phyloP scores from a whole-genome alignment of 1,140 invertebrate genomes.

The Phocides pigmalion region DNA sequence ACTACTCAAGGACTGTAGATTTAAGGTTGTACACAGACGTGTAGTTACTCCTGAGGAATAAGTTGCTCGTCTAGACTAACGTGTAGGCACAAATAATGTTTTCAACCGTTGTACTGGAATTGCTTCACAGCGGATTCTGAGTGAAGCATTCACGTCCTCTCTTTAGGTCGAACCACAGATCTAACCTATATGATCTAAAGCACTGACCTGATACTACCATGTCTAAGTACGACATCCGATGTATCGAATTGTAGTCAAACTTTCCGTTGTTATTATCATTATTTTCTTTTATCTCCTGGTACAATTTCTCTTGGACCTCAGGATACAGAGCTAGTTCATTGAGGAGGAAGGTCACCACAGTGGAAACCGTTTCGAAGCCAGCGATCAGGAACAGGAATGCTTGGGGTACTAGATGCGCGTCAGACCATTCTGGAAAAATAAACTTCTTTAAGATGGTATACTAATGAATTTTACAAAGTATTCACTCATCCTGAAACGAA shows the following conservation, averaged over 20 bases:
- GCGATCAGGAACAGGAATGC: conserved; percentile 76
- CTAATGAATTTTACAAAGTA: no score
- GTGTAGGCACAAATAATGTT: no score
- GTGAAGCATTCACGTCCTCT: no score
- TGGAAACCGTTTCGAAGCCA: conserved; percentile 87
- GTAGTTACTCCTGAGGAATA: no score
- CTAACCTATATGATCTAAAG: background rate
- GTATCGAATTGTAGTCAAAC: conserved; percentile 55
- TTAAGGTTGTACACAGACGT: no score
- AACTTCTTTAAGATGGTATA: background rate
- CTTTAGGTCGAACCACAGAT: no score
- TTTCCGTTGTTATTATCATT: conserved; percentile 44
- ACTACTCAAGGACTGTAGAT: no score
- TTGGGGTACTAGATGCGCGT: conserved; percentile 63
- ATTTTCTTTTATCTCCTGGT: conserved; percentile 53
- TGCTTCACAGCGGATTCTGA: no score
- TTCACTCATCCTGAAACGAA: no score
- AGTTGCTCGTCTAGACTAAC: no score
- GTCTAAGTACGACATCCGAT: conserved; percentile 58
- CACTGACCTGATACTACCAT: conserved; percentile 67
- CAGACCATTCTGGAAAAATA: conserved; percentile 49
- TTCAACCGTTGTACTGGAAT: no score
- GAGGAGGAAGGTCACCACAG: conserved; percentile 82
- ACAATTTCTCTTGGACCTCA: conserved; percentile 84
- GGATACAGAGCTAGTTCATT: conserved; percentile 86